Percentiles rank a stretch among this genome's conserved stretches.
Evolutionary conservation across 2,113 vertebrate species (phyloP).

Genomic region (Rostratula benghalensis): DNA sequence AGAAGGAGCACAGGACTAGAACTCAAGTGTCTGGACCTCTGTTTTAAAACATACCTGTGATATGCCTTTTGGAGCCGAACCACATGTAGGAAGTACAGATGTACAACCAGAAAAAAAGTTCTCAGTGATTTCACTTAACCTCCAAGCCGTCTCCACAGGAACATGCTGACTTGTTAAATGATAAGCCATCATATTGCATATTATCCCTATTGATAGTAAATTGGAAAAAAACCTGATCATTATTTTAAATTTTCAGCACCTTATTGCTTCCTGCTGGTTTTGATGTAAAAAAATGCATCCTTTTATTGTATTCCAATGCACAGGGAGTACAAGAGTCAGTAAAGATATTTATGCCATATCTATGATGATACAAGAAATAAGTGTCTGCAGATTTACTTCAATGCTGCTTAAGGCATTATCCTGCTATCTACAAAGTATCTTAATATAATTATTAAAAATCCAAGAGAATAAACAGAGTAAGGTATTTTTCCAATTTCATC

Average conservation of each 20-base stretch:
- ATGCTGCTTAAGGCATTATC: not conserved
- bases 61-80: not conserved
- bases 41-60: not conserved
- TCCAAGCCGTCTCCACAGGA: not conserved
- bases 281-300: not conserved
- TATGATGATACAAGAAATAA: not conserved
- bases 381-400: not conserved
- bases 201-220: not conserved
- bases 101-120: not conserved
- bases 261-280: not conserved
- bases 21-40: not conserved
- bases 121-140: not conserved
- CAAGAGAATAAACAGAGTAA: not conserved
- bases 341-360: not conserved
- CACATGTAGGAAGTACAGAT: not conserved
- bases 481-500: not conserved
- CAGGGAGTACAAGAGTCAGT: not conserved
- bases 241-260: not conserved
- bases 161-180: not conserved
- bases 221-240: not conserved
- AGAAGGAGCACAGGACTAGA: not conserved
- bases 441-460: not conserved
- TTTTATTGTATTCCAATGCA: not conserved
- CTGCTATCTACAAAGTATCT: not conserved
- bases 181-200: not conserved